A percentile compares a stretch with the other conserved stretches of the same genome.
Evolutionary conservation across 2,888 invertebrate species (phyloP).

Genomic region (Nasonovia ribisnigri): DNA sequence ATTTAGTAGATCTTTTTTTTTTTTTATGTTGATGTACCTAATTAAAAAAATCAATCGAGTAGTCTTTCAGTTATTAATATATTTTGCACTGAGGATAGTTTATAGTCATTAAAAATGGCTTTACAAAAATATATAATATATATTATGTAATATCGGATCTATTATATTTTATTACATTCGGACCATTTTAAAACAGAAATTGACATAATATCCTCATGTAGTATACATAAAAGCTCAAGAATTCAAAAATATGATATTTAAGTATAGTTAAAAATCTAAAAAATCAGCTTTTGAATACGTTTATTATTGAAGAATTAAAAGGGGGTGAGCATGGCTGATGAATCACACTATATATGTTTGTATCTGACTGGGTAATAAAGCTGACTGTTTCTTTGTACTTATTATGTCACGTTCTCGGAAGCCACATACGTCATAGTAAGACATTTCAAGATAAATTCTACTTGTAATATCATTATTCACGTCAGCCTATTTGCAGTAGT

Average conservation of each 20-base stretch:
- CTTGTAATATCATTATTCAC: neutral
- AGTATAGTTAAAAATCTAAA: neutral
- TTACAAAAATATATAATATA: too few species aligned
- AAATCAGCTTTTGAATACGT: neutral
- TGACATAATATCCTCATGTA: neutral
- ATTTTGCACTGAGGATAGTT: too few species aligned
- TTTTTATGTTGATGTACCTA: too few species aligned
- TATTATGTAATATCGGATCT: too few species aligned
- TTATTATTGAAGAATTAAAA: neutral
- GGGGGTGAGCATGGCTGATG: neutral
- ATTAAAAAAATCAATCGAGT: too few species aligned
- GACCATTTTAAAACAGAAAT: neutral
- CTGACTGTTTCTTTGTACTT: neutral
- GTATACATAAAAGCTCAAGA: too few species aligned
- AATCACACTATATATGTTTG: neutral
- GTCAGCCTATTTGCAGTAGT: neutral
- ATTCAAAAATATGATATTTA: neutral
- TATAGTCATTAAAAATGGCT: too few species aligned
- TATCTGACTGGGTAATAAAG: neutral
- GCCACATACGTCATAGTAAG: neutral
- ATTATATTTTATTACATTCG: too few species aligned
- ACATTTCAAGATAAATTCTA: neutral
- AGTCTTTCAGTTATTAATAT: too few species aligned
- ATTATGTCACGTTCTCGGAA: neutral
- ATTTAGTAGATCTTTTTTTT: too few species aligned